These are phyloP conservation scores for Noctuana brunneofusca DNA, from an alignment of 2,888 invertebrate genomes.

Conservation along the genomic window DNA sequence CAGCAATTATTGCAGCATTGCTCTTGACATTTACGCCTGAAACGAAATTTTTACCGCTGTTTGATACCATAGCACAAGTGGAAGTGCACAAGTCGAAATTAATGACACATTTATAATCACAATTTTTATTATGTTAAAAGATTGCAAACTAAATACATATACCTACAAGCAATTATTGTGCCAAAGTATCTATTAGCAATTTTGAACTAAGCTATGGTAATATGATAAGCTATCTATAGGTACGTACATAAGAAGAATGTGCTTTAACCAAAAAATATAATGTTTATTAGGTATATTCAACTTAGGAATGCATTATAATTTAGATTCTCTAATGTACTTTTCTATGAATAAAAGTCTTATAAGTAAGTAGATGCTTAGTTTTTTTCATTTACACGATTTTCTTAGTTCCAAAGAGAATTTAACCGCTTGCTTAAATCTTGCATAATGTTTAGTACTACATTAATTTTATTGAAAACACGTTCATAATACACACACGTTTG, in stretches of 20 bases:
- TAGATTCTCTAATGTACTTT: neutral
- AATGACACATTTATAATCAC: slow-evolving; percentile 45
- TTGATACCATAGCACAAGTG: slow-evolving; percentile 67
- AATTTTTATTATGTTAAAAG: neutral
- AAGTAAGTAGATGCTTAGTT: neutral
- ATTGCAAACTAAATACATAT: neutral
- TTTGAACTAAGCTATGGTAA: neutral
- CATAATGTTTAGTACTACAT: too few relatives aligned
- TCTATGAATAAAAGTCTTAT: neutral
- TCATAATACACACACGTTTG: too few relatives aligned
- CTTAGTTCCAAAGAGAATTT: too few relatives aligned
- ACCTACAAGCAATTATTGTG: slow-evolving; percentile 3
- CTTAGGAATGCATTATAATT: neutral
- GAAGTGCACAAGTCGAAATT: slow-evolving; percentile 52
- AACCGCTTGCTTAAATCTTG: too few relatives aligned
- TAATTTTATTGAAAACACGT: too few relatives aligned
- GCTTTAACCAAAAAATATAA: neutral
- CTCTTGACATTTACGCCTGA: slow-evolving; percentile 63
- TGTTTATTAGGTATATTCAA: neutral
- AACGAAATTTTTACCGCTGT: slow-evolving; percentile 63
- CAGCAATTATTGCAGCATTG: slow-evolving; percentile 55
- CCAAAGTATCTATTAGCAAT: neutral
- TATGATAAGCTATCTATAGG: neutral
- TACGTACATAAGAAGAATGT: neutral
- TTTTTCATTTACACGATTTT: neutral